Evolutionary conservation across 2,797 vertebrate genomes (phyloP), one percentile per base, ranked within the genome.

Genomic region (Selene dorsalis): DNA sequence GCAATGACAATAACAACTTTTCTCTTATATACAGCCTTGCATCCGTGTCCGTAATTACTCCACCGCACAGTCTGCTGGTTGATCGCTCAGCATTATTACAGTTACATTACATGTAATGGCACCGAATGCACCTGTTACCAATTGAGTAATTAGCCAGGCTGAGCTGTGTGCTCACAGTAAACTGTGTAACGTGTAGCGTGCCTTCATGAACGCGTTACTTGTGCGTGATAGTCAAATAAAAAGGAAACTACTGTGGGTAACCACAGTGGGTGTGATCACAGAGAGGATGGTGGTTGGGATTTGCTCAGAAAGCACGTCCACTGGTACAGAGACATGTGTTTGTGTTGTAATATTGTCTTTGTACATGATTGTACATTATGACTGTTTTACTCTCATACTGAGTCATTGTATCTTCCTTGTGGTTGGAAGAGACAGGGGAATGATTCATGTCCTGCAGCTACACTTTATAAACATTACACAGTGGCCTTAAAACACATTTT

Each of bases 391-490:
- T 48, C 16, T 18, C 18, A 8, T 0, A 4, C 13, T 61, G 5
- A 26, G 3, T 48, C n/a, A n/a, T 55, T 72, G 75, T 5, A 62
- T 43, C 41, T 43, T 28, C 32, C 22, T 17, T 50, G 63, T 41
- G 26, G 6, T 22, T 81, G 5, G 22, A 3, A 20, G 12, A 58
- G 17, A n/a, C 26, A 56, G 43, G 6, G 8, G 17, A 82, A 22
- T 41, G 20, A 56, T 63, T 41, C 28, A 59, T 68, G 50, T 63
- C 73, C 72, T 74, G 63, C 57, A 74, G 38, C 65, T 48, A 58
- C 50, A 38, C 79, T 69, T 90, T 88, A 92, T 90, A 89, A 91
- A 84, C 57, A 78, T 69, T 48, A 67, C 30, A 59, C 80, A 57
- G 24, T 88, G 89, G 48, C n/a, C 61, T 61, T 73, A 50, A 48